Evolutionary conservation across 2,888 invertebrate genomes (phyloP).

Genomic region (Philopedon plagiatum): DNA sequence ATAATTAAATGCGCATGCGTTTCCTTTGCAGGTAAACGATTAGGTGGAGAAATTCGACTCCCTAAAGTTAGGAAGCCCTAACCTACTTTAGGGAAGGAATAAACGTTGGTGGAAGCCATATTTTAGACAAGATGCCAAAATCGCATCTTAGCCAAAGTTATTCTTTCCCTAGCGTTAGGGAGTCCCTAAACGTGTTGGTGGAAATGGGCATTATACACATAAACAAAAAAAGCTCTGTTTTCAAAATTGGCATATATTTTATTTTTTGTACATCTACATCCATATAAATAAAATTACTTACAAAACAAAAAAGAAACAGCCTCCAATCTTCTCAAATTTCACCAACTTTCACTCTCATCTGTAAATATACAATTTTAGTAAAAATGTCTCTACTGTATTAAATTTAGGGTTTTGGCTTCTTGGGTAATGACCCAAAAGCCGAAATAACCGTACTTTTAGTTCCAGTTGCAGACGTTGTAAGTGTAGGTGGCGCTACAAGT

Average conservation of each 20-base stretch:
- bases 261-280: neutral
- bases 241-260: neutral
- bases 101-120: too few species aligned
- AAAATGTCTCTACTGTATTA: neutral
- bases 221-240: neutral
- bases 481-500: slow-evolving; percentile 77
- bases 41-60: too few species aligned
- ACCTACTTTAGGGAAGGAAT: too few species aligned
- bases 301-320: slow-evolving; percentile 5
- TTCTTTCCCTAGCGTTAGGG: too few species aligned
- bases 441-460: slow-evolving; percentile 94
- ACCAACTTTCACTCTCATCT: slow-evolving; percentile 26
- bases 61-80: too few species aligned
- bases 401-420: slow-evolving; percentile 75
- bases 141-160: too few species aligned
- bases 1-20: too few species aligned
- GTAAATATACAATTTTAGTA: slow-evolving; percentile 27
- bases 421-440: slow-evolving; percentile 91
- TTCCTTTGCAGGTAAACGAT: too few species aligned
- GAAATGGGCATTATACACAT: neutral
- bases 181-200: too few species aligned
- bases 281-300: neutral
- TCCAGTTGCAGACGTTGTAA: slow-evolving; percentile 87
- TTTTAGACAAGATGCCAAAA: too few species aligned
- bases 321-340: slow-evolving; percentile 23